Evolutionary conservation across 1,140 invertebrate genomes (phyloP).

Genomic region (Cardiocondyla obscurior): DNA sequence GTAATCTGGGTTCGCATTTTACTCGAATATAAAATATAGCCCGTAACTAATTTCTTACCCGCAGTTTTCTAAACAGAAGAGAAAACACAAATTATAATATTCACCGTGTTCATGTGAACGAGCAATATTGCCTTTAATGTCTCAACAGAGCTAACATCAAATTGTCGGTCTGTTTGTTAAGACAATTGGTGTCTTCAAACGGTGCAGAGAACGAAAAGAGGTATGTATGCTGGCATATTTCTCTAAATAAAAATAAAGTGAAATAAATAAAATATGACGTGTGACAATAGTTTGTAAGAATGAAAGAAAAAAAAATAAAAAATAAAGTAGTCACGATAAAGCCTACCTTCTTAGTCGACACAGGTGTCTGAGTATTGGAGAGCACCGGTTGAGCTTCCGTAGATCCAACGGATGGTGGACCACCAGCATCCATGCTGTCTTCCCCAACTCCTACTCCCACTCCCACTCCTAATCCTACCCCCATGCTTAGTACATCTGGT

Average conservation of each 20-base stretch:
- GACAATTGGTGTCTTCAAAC: constrained; percentile 64
- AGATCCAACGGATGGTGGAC: constrained; percentile 90
- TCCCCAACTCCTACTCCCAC: constrained; percentile 85
- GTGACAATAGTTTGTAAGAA: constrained; percentile 67
- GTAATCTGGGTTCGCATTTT: constrained; percentile 95
- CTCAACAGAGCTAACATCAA: constrained; percentile 56
- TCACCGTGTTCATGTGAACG: constrained; percentile 43
- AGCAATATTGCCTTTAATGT: constrained; percentile 56
- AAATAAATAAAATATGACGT: constrained; percentile 71
- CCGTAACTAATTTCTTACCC: constrained; percentile 96
- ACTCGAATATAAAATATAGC: constrained; percentile 99
- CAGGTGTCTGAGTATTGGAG: constrained; percentile 84
- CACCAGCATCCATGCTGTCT: constrained; percentile 85
- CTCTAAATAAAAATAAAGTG: constrained; percentile 71
- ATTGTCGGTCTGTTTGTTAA: constrained; percentile 65
- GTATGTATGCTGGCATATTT: constrained; percentile 84
- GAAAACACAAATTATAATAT: constrained; percentile 81
- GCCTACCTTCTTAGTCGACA: constrained; percentile 85
- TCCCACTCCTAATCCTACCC: constrained; percentile 84
- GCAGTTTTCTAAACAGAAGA: constrained; percentile 88
- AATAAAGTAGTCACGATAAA: constrained; percentile 67
- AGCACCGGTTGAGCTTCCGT: constrained; percentile 85
- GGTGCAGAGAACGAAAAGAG: constrained; percentile 77
- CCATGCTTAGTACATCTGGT: constrained; percentile 84
- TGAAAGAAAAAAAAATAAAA: constrained; percentile 44